A percentile compares a stretch with the other conserved stretches of the same genome.
Evolutionary conservation across 30 jellyfish, hydroid and myxozoan genomes (phyloP).

Genomic region (Aurelia aurita complex sp. Pacific): DNA sequence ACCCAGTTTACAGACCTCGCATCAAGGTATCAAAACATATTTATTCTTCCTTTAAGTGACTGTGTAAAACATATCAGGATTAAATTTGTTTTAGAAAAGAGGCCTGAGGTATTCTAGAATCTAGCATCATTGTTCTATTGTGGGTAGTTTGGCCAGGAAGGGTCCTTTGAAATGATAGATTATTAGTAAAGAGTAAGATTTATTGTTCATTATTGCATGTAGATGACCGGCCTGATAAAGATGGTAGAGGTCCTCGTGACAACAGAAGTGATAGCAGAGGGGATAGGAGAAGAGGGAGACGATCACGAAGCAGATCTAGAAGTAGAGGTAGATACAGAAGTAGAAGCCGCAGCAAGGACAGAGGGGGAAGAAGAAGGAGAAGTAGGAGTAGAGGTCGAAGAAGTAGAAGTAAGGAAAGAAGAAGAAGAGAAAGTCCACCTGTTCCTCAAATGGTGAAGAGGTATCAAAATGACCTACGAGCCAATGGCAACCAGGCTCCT

Average conservation of each 20-base stretch:
- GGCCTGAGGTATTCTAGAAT: too few species aligned
- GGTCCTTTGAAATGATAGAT: too few species aligned
- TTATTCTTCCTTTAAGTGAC: too few species aligned
- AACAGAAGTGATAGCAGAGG: constrained; percentile 36
- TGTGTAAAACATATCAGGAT: too few species aligned
- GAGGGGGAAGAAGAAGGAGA: constrained; percentile 61
- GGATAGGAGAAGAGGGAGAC: constrained; percentile 58
- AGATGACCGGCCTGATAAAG: constrained; percentile 3
- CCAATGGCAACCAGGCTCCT: too few species aligned
- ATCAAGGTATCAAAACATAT: too few species aligned
- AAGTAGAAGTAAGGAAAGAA: constrained; percentile 68
- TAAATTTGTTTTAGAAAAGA: too few species aligned
- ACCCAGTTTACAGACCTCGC: too few species aligned
- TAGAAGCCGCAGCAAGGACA: constrained; percentile 50
- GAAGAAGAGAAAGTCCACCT: constrained; percentile 67
- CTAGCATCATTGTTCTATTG: too few species aligned
- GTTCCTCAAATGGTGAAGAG: constrained; percentile 52
- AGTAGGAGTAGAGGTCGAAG: constrained; percentile 48
- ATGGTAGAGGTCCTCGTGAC: constrained; percentile 18
- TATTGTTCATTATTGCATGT: too few species aligned
- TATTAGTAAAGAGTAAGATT: too few species aligned
- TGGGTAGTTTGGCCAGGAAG: too few species aligned
- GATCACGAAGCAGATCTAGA: constrained; percentile 73
- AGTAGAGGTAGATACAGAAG: constrained; percentile 74
- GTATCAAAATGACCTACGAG: not conserved